phyloP scores from a whole-genome alignment of 2,113 vertebrate genomes.

The Barnardius zonarius region DNA sequence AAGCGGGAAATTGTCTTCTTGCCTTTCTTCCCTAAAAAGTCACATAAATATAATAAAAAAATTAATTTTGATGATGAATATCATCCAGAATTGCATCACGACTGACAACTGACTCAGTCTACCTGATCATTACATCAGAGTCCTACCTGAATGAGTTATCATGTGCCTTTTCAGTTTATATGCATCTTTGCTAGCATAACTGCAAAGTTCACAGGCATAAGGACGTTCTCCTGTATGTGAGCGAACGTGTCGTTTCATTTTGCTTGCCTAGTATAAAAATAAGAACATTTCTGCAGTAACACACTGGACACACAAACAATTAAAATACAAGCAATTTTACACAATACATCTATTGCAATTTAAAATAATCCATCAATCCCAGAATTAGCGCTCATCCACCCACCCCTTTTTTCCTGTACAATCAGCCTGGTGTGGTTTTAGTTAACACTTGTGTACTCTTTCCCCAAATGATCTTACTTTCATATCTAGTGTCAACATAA shows the following conservation, averaged over 20 bases:
- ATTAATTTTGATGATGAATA: neutral
- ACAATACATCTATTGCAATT: neutral
- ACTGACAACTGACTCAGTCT: neutral
- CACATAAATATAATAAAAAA: neutral
- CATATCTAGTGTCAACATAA: neutral
- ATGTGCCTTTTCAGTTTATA: conserved; percentile 74
- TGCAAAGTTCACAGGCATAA: conserved; percentile 67
- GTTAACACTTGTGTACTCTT: neutral
- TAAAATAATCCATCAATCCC: neutral
- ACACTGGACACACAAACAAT: neutral
- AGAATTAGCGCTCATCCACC: neutral
- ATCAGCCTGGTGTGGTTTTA: neutral
- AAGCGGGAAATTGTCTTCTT: neutral
- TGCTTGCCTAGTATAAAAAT: conserved; percentile 52
- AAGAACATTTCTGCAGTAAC: neutral
- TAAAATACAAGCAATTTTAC: neutral
- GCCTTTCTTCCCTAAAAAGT: neutral
- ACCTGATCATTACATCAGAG: neutral
- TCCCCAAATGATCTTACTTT: neutral
- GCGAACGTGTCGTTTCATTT: conserved; percentile 67
- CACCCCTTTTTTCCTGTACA: neutral
- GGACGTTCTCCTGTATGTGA: conserved; percentile 72
- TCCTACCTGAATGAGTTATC: conserved; percentile 71
- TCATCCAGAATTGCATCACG: neutral
- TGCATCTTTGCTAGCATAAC: conserved; percentile 71